A percentile compares a stretch with the other conserved stretches of the same genome.
These are phyloP conservation scores for Sigmodon hispidus DNA, from an alignment of 2,113 vertebrate species.

Conservation along the genomic window DNA sequence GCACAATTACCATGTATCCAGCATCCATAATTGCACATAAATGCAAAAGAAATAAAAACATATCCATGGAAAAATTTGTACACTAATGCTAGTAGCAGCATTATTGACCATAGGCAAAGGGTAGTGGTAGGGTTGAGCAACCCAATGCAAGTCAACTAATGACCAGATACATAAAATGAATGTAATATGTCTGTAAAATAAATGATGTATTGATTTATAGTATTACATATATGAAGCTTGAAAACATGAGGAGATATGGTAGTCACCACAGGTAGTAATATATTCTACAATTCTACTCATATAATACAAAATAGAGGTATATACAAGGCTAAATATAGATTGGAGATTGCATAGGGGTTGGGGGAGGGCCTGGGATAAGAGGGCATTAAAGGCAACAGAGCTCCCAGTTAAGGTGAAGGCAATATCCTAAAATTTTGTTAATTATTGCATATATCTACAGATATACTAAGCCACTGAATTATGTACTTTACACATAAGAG, in stretches of 20 bases:
- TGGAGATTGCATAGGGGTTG: background rate
- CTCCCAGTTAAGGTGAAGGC: background rate
- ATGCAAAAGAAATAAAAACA: background rate
- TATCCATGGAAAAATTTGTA: background rate
- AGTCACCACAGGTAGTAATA: background rate
- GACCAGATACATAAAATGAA: background rate
- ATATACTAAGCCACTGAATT: background rate
- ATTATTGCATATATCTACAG: background rate
- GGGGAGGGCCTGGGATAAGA: rapidly evolving
- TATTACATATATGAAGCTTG: background rate
- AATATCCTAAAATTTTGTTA: background rate
- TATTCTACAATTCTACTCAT: background rate
- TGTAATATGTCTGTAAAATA: background rate
- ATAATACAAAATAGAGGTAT: background rate
- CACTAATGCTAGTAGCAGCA: background rate
- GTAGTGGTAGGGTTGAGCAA: too few species aligned
- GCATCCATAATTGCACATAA: background rate
- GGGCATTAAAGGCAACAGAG: background rate
- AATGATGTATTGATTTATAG: background rate
- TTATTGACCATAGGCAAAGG: background rate
- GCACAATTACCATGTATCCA: background rate
- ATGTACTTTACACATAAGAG: background rate
- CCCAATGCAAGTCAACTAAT: background rate
- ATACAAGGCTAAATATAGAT: background rate
- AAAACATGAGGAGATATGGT: background rate